Evolutionary conservation across 2,888 invertebrate species (phyloP).

Genomic region (Dastarcus helophoroides): DNA sequence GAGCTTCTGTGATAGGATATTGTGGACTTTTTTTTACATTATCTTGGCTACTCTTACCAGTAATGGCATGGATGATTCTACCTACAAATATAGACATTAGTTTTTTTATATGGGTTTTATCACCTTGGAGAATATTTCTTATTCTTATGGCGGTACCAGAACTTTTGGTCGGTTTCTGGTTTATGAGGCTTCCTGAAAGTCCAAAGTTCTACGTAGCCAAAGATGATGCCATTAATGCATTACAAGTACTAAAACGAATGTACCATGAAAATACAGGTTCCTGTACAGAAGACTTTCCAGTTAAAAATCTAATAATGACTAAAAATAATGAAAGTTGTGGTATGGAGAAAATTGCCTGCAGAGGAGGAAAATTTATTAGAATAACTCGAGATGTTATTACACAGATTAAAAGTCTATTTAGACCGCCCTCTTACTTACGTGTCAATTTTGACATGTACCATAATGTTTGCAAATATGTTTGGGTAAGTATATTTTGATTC

Average conservation of each 20-base stretch:
- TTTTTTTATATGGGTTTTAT: constrained; percentile 9
- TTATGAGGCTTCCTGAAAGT: constrained; percentile 20
- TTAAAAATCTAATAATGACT: constrained; percentile 11
- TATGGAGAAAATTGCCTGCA: constrained; percentile 5
- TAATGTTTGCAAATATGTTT: constrained; percentile 57
- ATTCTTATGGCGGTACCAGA: constrained; percentile 16
- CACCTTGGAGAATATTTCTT: constrained; percentile 20
- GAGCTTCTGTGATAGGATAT: constrained; percentile 49
- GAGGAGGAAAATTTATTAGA: constrained; percentile 25
- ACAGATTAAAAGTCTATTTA: constrained; percentile 47
- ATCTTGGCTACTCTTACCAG: constrained; percentile 43
- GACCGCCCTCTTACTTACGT: constrained; percentile 42
- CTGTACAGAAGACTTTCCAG: constrained; percentile 16
- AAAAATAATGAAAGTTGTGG: background rate
- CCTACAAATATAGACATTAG: constrained; percentile 12
- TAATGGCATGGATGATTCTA: constrained; percentile 16
- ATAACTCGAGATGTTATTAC: constrained; percentile 42
- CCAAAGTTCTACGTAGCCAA: constrained; percentile 19
- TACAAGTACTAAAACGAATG: constrained; percentile 18
- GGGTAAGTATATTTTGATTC: constrained; percentile 44
- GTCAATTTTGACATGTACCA: constrained; percentile 46
- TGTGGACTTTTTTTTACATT: constrained; percentile 53
- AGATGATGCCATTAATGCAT: constrained; percentile 15
- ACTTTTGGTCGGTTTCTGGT: constrained; percentile 14
- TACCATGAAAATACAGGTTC: constrained; percentile 21